Conservation (phyloP, 1,140 invertebrate genomes). For the Drosophila lini region DNA sequence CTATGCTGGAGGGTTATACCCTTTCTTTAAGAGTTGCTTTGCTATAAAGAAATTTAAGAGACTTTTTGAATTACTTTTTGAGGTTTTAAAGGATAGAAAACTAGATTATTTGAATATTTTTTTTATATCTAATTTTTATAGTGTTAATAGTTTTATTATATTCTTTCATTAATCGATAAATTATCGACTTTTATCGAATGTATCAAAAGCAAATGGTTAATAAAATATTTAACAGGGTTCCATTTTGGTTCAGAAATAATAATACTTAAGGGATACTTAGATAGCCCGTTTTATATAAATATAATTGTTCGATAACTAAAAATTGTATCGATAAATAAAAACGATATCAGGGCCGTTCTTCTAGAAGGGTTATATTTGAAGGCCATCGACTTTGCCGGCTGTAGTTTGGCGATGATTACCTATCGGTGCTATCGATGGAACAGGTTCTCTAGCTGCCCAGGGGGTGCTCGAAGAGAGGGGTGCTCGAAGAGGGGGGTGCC, state of each 20-base stretch:
- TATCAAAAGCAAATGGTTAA: too few relatives aligned
- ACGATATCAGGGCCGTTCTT: conserved; percentile 10
- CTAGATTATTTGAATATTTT: not conserved
- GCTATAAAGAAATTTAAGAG: too few relatives aligned
- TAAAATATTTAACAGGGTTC: too few relatives aligned
- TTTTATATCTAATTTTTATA: too few relatives aligned
- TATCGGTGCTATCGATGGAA: conserved; percentile 7
- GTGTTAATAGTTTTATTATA: too few relatives aligned
- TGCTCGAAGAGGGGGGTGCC: not conserved
- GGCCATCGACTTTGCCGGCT: conserved; percentile 10
- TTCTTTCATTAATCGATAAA: too few relatives aligned
- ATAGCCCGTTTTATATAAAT: not conserved
- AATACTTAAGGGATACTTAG: not conserved
- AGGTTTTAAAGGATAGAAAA: not conserved
- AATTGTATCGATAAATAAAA: not conserved
- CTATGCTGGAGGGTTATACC: not conserved
- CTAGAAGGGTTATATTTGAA: conserved; percentile 3
- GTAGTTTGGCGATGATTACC: conserved; percentile 12
- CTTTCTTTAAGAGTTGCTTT: not conserved
- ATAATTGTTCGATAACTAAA: not conserved
- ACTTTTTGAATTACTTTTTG: accelerated
- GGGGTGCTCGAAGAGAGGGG: conserved; percentile 1
- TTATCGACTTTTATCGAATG: too few relatives aligned
- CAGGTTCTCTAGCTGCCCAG: conserved; percentile 13
- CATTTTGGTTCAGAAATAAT: not conserved